Evolutionary conservation across 2,113 vertebrate species (phyloP).

Genomic region (Misgurnus mizolepis): DNA sequence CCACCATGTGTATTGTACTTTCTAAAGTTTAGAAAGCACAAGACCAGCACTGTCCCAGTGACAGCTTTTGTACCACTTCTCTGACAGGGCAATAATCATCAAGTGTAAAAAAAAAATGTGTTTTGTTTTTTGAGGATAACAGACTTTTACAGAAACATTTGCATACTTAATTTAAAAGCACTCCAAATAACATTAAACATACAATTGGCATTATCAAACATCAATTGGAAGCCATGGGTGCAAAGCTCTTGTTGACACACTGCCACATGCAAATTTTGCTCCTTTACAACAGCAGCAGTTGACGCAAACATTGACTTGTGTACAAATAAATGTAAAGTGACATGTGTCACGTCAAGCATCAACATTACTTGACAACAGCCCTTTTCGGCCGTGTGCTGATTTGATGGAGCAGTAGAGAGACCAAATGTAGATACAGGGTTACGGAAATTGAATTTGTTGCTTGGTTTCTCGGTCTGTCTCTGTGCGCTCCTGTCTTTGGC

Average conservation of each 20-base stretch:
- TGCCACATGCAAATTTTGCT: constrained; percentile 11
- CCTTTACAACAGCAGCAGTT: constrained; percentile 14
- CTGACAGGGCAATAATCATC: no score
- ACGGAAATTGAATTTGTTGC: constrained; percentile 13
- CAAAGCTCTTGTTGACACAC: not conserved
- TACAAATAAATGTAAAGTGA: constrained; percentile 50
- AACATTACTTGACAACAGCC: constrained; percentile 15
- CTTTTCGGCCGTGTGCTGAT: not conserved
- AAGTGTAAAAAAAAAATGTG: no score
- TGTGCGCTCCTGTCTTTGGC: not conserved
- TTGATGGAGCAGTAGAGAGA: constrained; percentile 5
- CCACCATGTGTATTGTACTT: not conserved
- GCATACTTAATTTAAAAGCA: not conserved
- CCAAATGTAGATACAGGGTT: constrained; percentile 12
- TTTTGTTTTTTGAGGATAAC: no score
- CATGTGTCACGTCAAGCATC: constrained; percentile 38
- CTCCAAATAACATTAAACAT: not conserved
- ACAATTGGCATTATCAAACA: not conserved
- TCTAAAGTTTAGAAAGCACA: not conserved
- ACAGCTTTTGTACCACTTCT: no score
- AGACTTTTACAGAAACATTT: no score
- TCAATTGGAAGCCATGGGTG: not conserved
- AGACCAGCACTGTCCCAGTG: no score
- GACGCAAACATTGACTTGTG: constrained; percentile 41
- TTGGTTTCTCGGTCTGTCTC: not conserved